These are phyloP conservation scores for Bembecia ichneumoniformis DNA, from an alignment of 2,888 invertebrate genomes.

Conservation along the genomic window DNA sequence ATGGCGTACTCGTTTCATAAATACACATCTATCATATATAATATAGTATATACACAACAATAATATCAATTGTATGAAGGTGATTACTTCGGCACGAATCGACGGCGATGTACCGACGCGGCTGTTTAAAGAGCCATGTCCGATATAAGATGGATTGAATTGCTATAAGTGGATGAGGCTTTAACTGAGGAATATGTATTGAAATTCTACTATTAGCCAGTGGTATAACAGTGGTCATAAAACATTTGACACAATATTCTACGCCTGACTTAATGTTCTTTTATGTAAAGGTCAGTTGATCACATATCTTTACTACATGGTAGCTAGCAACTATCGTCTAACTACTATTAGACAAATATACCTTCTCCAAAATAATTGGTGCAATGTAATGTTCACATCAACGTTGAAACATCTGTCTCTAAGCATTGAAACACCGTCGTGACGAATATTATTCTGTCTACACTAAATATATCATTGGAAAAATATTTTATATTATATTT, in stretches of 20 bases:
- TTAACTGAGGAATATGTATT: not conserved
- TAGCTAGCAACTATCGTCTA: no score
- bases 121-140: not conserved
- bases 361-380: no score
- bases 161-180: not conserved
- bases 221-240: no score
- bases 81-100: conserved; percentile 41
- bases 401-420: conserved; percentile 21
- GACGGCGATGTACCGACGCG: conserved; percentile 8
- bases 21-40: conserved; percentile 14
- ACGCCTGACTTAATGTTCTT: no score
- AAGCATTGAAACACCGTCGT: conserved; percentile 35
- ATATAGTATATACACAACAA: conserved; percentile 19
- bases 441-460: conserved; percentile 22
- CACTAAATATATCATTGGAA: not conserved
- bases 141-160: not conserved
- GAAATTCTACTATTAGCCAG: no score
- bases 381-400: not conserved
- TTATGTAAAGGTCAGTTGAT: no score
- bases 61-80: conserved; percentile 29
- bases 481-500: no score
- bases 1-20: not conserved
- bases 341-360: no score
- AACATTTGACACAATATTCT: no score
- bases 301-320: no score